Percentiles rank a stretch among this genome's conserved stretches.
Evolutionary conservation across 2,888 invertebrate species (phyloP).

Genomic region (Tipula helvola): DNA sequence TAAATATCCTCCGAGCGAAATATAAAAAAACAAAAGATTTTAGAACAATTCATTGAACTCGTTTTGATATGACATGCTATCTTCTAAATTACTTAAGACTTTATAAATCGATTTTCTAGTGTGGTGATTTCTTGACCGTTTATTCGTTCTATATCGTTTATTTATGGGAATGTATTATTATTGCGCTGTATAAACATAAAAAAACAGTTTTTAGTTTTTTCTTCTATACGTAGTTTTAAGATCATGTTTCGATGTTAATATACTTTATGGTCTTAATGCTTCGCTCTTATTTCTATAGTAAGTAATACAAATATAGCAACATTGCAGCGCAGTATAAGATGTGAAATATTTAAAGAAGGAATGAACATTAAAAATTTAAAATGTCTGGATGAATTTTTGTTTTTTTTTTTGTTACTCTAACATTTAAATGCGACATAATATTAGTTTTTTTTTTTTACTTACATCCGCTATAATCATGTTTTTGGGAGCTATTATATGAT

Average conservation of each 20-base stretch:
- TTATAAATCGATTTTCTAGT: background rate
- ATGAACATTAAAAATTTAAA: background rate
- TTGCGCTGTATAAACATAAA: background rate
- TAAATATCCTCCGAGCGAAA: background rate
- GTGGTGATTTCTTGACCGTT: background rate
- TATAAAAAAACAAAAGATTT: background rate
- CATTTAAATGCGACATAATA: background rate
- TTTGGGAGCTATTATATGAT: background rate
- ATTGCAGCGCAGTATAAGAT: background rate
- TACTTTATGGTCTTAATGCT: background rate
- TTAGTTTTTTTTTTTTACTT: background rate
- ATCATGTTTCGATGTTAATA: background rate
- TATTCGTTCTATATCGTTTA: background rate
- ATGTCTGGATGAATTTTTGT: background rate
- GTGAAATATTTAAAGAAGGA: background rate
- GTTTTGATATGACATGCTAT: background rate
- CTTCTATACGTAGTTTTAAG: background rate
- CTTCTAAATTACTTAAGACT: background rate
- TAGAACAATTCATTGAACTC: background rate
- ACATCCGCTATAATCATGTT: background rate
- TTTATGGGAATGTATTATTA: background rate
- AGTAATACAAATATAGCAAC: background rate
- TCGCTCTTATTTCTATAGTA: background rate
- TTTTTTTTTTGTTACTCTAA: background rate
- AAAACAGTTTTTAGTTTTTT: background rate